These are phyloP conservation scores for Gymnopithys bicolor DNA, from an alignment of 2,797 vertebrate species.

Conservation along the genomic window DNA sequence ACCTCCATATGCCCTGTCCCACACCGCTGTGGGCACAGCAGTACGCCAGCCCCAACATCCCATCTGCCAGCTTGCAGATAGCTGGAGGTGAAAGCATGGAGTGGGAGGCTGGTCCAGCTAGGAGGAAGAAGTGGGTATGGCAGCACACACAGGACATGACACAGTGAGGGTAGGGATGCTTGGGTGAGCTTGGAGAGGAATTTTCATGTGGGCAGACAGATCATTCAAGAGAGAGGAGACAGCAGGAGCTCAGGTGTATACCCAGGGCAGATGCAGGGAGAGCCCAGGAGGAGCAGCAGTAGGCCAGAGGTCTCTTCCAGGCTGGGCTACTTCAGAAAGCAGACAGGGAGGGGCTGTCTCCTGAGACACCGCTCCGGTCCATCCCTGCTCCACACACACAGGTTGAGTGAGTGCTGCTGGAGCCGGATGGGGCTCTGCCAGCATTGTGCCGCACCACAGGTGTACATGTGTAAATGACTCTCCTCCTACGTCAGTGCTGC, in stretches of 20 bases:
- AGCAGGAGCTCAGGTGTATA: not conserved
- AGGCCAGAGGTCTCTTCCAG: not conserved
- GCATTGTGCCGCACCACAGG: not conserved
- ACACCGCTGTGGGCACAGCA: rapidly evolving
- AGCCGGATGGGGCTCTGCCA: not conserved
- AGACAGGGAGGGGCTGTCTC: not conserved
- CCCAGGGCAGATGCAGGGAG: not conserved
- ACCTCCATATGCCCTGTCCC: not conserved
- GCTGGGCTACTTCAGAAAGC: not conserved
- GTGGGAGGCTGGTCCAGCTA: not conserved
- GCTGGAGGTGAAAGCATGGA: not conserved
- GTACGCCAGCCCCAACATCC: not conserved
- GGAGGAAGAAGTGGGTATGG: not conserved
- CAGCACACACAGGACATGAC: rapidly evolving
- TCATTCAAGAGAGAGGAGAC: not conserved
- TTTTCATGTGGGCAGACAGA: not conserved
- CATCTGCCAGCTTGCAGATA: not conserved
- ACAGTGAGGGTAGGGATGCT: not conserved
- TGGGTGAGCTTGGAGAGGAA: not conserved
- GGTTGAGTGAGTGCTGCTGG: not conserved
- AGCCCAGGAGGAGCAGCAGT: not conserved
- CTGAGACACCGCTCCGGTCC: rapidly evolving
- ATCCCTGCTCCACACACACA: not conserved
- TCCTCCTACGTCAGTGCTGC: conserved; percentile 19
- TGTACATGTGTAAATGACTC: not conserved